Evolutionary conservation across 2,888 invertebrate genomes (phyloP).

Genomic region (Theristus sp.): DNA sequence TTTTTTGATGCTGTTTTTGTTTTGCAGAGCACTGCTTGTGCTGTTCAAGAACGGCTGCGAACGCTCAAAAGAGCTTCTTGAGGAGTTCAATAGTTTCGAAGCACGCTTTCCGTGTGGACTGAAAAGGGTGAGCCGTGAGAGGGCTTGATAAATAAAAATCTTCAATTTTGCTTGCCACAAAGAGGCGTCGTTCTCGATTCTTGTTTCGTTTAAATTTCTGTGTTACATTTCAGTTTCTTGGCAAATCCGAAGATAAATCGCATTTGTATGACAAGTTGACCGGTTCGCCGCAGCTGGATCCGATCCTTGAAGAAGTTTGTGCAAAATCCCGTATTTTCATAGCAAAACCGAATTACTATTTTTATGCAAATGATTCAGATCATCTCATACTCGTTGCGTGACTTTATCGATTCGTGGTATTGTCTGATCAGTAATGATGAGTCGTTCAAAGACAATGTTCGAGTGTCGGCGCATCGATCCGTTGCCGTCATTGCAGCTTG

Average conservation of each 20-base stretch:
- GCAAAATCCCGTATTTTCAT: no score
- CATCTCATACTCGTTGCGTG: conserved; percentile 17
- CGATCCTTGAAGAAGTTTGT: conserved; percentile 15
- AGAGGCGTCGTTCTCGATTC: background rate
- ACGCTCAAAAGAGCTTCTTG: conserved; percentile 7
- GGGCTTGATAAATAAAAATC: background rate
- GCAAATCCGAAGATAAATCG: background rate
- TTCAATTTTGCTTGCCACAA: background rate
- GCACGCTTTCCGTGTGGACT: conserved; percentile 11
- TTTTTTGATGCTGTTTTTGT: no score
- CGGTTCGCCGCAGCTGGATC: conserved; percentile 13
- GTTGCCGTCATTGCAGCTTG: conserved; percentile 14
- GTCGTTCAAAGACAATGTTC: conserved; percentile 17
- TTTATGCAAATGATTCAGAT: no score
- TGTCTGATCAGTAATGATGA: conserved; percentile 16
- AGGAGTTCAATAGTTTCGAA: conserved; percentile 9
- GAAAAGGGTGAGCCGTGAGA: conserved; percentile 8
- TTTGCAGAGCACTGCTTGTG: conserved; percentile 8
- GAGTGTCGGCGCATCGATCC: conserved; percentile 16
- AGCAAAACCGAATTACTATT: no score
- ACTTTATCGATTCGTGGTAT: conserved; percentile 26
- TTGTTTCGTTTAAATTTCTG: background rate
- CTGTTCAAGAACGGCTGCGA: conserved; percentile 11
- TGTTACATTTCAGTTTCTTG: background rate
- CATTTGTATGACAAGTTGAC: conserved; percentile 12